phyloP scores from a whole-genome alignment of 2,888 invertebrate genomes.

The Lampropteryx suffumata region DNA sequence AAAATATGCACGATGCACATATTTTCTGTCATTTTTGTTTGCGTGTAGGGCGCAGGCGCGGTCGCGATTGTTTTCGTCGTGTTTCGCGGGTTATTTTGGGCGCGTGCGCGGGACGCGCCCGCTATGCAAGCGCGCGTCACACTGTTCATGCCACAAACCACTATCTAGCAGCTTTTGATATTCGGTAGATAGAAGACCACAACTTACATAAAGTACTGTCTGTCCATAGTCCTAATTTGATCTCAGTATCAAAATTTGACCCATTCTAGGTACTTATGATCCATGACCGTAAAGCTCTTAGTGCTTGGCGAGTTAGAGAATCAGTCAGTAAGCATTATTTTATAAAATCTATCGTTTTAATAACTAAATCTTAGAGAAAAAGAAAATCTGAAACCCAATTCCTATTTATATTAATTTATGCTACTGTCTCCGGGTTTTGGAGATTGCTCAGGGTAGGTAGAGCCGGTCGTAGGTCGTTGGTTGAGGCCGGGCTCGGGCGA shows the following conservation, averaged over 20 bases:
- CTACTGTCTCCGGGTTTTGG: slow-evolving; percentile 33
- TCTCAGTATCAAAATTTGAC: too few relatives aligned
- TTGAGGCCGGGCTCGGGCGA: slow-evolving; percentile 68
- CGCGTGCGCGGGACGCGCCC: slow-evolving; percentile 57
- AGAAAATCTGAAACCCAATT: too few relatives aligned
- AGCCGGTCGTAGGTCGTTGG: slow-evolving; percentile 57
- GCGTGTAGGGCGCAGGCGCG: slow-evolving; percentile 69
- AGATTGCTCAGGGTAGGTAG: slow-evolving; percentile 54
- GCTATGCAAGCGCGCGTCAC: slow-evolving; percentile 66
- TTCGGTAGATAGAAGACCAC: slow-evolving; percentile 21
- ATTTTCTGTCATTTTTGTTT: slow-evolving; percentile 75
- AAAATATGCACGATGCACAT: slow-evolving; percentile 31
- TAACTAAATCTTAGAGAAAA: not conserved
- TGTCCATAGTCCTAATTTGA: too few relatives aligned
- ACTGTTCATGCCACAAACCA: slow-evolving; percentile 55
- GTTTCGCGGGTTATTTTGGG: slow-evolving; percentile 78
- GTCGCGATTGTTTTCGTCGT: slow-evolving; percentile 80
- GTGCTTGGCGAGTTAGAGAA: too few relatives aligned
- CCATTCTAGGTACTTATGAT: too few relatives aligned
- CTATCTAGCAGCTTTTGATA: slow-evolving; percentile 47
- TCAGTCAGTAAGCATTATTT: too few relatives aligned
- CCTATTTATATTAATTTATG: slow-evolving; percentile 25
- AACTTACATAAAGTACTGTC: too few relatives aligned
- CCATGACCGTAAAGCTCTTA: too few relatives aligned
- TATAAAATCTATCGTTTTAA: too few relatives aligned